Evolutionary conservation across 2,888 invertebrate species (phyloP).

Genomic region (Phragmatobia fuliginosa): DNA sequence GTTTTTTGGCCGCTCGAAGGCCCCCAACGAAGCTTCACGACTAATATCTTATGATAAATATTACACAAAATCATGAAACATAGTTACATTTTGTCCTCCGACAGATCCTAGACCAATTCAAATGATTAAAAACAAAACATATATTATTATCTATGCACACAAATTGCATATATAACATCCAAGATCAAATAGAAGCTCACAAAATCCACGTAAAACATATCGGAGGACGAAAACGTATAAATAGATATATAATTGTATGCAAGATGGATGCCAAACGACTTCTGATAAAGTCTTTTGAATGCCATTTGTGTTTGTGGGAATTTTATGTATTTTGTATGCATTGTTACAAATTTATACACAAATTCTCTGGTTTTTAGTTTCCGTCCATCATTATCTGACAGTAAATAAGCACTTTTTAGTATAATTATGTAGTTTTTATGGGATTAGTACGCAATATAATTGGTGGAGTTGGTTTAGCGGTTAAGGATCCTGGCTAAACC

Average conservation of each 20-base stretch:
- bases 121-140: neutral
- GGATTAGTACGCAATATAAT: too few species aligned
- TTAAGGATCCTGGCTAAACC: too few species aligned
- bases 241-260: constrained; percentile 11
- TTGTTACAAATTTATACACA: neutral
- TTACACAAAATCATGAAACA: too few species aligned
- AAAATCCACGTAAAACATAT: neutral
- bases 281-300: constrained; percentile 4
- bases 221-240: neutral
- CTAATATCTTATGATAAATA: too few species aligned
- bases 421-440: neutral
- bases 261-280: constrained; percentile 2
- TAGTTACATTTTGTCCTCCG: too few species aligned
- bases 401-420: neutral
- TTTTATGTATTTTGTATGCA: constrained; percentile 3
- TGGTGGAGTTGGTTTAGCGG: too few species aligned
- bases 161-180: neutral
- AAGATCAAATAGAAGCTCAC: neutral
- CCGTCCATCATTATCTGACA: neutral
- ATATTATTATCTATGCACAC: neutral
- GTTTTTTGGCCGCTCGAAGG: too few species aligned
- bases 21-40: too few species aligned
- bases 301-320: constrained; percentile 3
- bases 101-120: neutral
- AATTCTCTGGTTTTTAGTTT: neutral